Conservation (phyloP, 2,797 vertebrate genomes). For the Neosalanx taihuensis region DNA sequence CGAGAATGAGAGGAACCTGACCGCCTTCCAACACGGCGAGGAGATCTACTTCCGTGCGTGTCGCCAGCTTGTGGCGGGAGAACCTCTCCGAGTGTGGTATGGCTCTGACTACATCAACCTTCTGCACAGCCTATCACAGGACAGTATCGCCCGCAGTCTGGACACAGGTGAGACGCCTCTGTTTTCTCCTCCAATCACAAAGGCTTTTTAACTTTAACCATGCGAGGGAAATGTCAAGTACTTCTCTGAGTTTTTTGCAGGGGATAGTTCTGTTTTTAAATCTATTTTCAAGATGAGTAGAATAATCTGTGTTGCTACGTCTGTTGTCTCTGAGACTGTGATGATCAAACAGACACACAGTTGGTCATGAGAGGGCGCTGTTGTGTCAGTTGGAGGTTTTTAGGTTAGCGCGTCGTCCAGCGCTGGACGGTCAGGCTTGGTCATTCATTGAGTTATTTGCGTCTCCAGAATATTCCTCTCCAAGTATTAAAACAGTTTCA, state of each 20-base stretch:
- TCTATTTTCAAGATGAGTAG: not conserved
- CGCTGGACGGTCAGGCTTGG: not conserved
- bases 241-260: not conserved
- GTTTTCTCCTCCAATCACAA: not conserved
- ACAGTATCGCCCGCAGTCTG: conserved; percentile 83
- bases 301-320: not conserved
- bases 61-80: conserved; percentile 77
- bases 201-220: not conserved
- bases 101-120: conserved; percentile 88
- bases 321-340: too few species aligned
- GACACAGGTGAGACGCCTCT: conserved; percentile 76
- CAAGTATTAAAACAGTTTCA: not conserved
- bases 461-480: not conserved
- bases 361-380: not conserved
- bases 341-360: too few species aligned
- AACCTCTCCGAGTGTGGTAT: conserved; percentile 92
- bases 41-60: conserved; percentile 88
- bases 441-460: not conserved
- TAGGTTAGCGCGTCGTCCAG: not conserved
- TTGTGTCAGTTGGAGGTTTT: not conserved
- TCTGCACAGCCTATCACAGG: conserved; percentile 85
- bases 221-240: not conserved
- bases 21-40: conserved; percentile 86
- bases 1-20: conserved; percentile 86
- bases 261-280: not conserved